A percentile compares a stretch with the other conserved stretches of the same genome.
Evolutionary conservation across 1,140 invertebrate genomes (phyloP).

Genomic region (Bombus confusus): DNA sequence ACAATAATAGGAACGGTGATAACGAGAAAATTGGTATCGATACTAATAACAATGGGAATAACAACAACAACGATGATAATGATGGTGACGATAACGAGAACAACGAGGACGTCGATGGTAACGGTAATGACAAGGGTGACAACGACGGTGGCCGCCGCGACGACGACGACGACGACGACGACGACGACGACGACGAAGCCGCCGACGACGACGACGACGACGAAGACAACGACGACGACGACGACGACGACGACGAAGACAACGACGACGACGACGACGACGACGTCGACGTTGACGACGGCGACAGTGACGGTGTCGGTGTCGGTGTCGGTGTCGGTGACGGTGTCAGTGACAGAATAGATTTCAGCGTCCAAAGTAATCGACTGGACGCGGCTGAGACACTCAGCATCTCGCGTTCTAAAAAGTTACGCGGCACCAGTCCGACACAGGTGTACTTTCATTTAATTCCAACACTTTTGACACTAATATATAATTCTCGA

Average conservation of each 20-base stretch:
- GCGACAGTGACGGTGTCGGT: not conserved
- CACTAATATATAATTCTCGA: not conserved
- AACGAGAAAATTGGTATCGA: not conserved
- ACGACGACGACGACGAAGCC: not conserved
- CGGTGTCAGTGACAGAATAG: slow-evolving; percentile 28
- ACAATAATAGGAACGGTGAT: slow-evolving; percentile 25
- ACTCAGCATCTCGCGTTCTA: slow-evolving; percentile 78
- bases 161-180: not conserved
- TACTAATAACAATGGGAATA: slow-evolving; percentile 4
- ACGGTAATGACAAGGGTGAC: not conserved
- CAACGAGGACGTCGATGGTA: not conserved
- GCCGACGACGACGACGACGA: not conserved
- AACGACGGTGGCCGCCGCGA: not conserved
- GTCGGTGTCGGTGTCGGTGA: slow-evolving; percentile 10
- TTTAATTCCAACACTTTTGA: not conserved
- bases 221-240: not conserved
- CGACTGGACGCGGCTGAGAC: slow-evolving; percentile 69
- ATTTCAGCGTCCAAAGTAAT: slow-evolving; percentile 74
- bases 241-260: not conserved
- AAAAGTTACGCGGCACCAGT: slow-evolving; percentile 40
- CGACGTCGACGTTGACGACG: not conserved
- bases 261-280: not conserved
- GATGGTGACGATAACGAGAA: not conserved
- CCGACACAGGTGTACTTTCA: not conserved
- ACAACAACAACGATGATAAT: not conserved